Conservation (phyloP, 2,888 invertebrate species). For the Brachyptera risi region DNA sequence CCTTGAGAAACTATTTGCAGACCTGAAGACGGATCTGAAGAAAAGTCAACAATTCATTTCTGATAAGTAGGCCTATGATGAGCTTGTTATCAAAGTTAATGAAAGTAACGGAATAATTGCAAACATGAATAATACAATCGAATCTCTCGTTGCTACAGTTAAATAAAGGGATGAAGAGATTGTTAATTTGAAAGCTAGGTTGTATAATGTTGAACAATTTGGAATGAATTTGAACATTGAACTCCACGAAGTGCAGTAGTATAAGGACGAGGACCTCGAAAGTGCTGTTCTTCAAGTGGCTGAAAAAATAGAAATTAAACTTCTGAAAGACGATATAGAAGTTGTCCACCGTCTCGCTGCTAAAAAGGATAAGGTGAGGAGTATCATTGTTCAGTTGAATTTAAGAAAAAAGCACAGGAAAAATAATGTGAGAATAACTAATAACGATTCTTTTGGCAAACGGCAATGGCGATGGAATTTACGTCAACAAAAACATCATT, state of each 20-base stretch:
- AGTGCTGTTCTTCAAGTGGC: background rate
- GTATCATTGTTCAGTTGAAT: background rate
- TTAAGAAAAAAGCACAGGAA: background rate
- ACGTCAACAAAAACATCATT: slow-evolving; percentile 6
- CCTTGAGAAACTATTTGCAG: background rate
- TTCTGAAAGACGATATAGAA: no score
- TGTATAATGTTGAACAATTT: background rate
- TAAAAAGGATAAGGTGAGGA: no score
- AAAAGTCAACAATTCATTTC: background rate
- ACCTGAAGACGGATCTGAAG: background rate
- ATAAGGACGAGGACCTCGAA: background rate
- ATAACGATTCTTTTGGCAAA: no score
- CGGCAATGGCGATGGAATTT: background rate
- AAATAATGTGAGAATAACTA: no score
- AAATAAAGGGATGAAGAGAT: background rate
- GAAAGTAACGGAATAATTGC: no score
- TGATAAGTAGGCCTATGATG: background rate
- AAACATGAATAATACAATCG: background rate
- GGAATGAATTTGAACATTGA: background rate
- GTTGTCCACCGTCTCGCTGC: no score
- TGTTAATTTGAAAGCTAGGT: background rate
- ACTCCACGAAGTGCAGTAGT: background rate
- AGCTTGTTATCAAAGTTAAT: no score
- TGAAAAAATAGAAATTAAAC: no score
- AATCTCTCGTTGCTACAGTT: background rate